Percentiles rank a stretch among this genome's conserved stretches.
Evolutionary conservation across 1,140 invertebrate species (phyloP).

Genomic region (Zaprionus nigranus): DNA sequence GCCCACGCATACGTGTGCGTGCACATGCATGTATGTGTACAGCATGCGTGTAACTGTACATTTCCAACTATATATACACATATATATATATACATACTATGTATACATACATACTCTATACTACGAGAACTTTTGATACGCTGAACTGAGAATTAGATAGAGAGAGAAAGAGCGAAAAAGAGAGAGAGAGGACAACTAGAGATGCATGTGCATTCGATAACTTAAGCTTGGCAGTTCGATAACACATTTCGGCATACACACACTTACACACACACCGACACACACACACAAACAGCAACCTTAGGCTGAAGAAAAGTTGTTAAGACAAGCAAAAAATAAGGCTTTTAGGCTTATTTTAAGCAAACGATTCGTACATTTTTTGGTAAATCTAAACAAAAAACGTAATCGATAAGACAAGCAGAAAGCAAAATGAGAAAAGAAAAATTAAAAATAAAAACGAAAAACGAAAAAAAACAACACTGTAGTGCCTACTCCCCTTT

Average conservation of each 20-base stretch:
- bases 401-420: slow-evolving; percentile 54
- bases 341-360: slow-evolving; percentile 70
- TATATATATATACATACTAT: slow-evolving; percentile 22
- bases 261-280: slow-evolving; percentile 35
- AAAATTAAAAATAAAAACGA: slow-evolving; percentile 49
- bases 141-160: slow-evolving; percentile 36
- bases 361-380: slow-evolving; percentile 59
- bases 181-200: slow-evolving; percentile 19
- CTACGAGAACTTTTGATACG: slow-evolving; percentile 57
- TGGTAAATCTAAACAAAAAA: slow-evolving; percentile 51
- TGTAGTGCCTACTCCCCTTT: slow-evolving; percentile 80
- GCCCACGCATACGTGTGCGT: slow-evolving; percentile 25
- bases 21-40: slow-evolving; percentile 1
- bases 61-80: slow-evolving; percentile 47
- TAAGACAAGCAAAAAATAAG: slow-evolving; percentile 48
- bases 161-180: slow-evolving; percentile 22
- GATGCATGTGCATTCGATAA: slow-evolving; percentile 18
- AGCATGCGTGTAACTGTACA: slow-evolving; percentile 53
- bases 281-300: slow-evolving; percentile 36
- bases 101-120: slow-evolving; percentile 17
- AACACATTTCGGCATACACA: slow-evolving; percentile 30
- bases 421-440: slow-evolving; percentile 47
- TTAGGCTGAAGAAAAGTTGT: slow-evolving; percentile 45
- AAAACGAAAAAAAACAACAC: slow-evolving; percentile 66
- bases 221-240: slow-evolving; percentile 37